phyloP scores from a whole-genome alignment of 2,113 vertebrate species.

The Rhinopithecus roxellana region DNA sequence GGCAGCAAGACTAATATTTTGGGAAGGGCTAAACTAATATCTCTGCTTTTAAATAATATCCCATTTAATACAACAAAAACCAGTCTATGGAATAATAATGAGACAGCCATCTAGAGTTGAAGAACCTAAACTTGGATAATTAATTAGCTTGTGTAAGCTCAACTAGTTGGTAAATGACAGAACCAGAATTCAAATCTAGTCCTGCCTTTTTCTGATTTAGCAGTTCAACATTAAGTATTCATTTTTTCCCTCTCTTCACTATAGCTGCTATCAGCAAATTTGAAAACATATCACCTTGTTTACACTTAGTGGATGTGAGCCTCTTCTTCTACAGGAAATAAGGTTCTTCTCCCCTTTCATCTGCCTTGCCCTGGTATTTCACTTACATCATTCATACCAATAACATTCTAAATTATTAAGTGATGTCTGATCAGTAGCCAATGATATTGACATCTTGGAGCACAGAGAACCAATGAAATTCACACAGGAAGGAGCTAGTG shows the following conservation, averaged over 20 bases:
- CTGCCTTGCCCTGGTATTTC: neutral
- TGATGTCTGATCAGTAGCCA: neutral
- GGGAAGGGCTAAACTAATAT: neutral
- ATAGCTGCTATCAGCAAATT: neutral
- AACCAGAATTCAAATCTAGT: neutral
- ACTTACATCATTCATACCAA: neutral
- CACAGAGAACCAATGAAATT: neutral
- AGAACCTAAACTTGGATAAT: neutral
- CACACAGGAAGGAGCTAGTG: neutral
- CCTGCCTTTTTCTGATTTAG: neutral
- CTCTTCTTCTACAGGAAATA: neutral
- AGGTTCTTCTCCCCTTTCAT: neutral
- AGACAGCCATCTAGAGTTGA: neutral
- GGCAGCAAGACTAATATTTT: neutral
- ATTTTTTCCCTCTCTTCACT: neutral
- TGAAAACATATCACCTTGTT: neutral
- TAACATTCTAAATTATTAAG: neutral
- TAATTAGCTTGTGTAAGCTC: neutral
- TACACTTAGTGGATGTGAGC: neutral
- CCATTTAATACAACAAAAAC: conserved; percentile 36
- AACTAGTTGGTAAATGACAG: neutral
- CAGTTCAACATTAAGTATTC: neutral
- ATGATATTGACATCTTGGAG: neutral
- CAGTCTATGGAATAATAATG: neutral
- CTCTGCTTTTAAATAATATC: neutral